Conservation (phyloP, 2,113 vertebrate species). For the Panthera tigris region DNA sequence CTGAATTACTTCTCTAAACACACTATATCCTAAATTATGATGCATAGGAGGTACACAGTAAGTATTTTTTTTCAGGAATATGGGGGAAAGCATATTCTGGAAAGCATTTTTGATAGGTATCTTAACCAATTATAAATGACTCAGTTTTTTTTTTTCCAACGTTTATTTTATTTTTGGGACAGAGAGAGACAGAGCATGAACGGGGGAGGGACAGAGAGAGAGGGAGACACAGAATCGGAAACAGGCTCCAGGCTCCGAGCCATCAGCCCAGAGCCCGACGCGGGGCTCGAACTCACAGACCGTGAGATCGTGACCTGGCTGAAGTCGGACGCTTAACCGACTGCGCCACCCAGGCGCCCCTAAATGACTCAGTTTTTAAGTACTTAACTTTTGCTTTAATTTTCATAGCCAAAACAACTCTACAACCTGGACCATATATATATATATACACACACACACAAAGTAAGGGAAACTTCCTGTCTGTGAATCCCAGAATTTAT, state of each 20-base stretch:
- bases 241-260: too few relatives aligned
- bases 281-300: too few relatives aligned
- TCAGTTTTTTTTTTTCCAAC: too few relatives aligned
- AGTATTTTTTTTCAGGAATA: conserved; percentile 48
- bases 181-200: too few relatives aligned
- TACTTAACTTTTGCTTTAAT: conserved; percentile 11
- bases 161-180: too few relatives aligned
- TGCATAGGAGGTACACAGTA: background rate
- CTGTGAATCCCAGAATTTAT: background rate
- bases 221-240: too few relatives aligned
- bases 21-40: background rate
- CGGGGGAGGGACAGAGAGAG: too few relatives aligned
- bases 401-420: background rate
- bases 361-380: conserved; percentile 43
- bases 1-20: conserved; percentile 13
- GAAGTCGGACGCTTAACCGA: too few relatives aligned
- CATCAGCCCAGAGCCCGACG: too few relatives aligned
- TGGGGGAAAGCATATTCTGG: background rate
- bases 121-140: background rate
- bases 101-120: background rate
- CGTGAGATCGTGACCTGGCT: too few relatives aligned
- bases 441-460: background rate
- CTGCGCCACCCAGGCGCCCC: too few relatives aligned
- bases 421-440: background rate
- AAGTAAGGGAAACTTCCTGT: background rate